A percentile compares a stretch with the other conserved stretches of the same genome.
phyloP scores from a whole-genome alignment of 2,797 vertebrate genomes.

The Pseudocheirus occidentalis region DNA sequence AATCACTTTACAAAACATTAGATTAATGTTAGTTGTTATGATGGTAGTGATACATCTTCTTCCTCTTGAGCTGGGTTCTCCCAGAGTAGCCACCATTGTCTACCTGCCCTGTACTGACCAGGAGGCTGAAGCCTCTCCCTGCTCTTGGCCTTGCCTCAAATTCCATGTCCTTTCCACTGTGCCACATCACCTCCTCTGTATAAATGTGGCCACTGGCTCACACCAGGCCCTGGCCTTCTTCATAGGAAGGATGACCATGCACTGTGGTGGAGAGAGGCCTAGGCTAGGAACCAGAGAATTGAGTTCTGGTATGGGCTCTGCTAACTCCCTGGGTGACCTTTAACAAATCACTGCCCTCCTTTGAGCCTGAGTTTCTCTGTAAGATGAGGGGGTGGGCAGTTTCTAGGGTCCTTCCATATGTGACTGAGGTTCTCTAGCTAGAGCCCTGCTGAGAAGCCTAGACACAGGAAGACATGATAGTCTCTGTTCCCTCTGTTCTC shows the following conservation, averaged over 20 bases:
- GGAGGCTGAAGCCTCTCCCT: background rate
- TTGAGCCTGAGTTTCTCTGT: background rate
- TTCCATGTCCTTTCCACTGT: background rate
- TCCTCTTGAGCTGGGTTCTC: background rate
- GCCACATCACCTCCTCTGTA: no score
- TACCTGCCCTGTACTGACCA: background rate
- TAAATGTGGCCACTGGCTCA: background rate
- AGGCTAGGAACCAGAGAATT: background rate
- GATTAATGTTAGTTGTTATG: background rate
- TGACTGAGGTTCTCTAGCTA: background rate
- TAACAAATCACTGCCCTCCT: constrained; percentile 24
- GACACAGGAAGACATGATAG: background rate
- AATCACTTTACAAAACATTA: background rate
- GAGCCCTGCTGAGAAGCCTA: background rate
- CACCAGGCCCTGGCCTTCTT: background rate
- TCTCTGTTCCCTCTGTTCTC: background rate
- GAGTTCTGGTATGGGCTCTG: background rate
- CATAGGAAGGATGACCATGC: background rate
- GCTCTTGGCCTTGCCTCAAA: background rate
- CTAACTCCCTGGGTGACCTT: constrained; percentile 6
- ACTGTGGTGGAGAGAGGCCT: no score
- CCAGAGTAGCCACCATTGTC: background rate
- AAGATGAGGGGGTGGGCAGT: background rate
- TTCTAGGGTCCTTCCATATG: background rate
- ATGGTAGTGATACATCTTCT: background rate